phyloP scores from a whole-genome alignment of 2,888 invertebrate species.

The Euplagia quadripunctaria region DNA sequence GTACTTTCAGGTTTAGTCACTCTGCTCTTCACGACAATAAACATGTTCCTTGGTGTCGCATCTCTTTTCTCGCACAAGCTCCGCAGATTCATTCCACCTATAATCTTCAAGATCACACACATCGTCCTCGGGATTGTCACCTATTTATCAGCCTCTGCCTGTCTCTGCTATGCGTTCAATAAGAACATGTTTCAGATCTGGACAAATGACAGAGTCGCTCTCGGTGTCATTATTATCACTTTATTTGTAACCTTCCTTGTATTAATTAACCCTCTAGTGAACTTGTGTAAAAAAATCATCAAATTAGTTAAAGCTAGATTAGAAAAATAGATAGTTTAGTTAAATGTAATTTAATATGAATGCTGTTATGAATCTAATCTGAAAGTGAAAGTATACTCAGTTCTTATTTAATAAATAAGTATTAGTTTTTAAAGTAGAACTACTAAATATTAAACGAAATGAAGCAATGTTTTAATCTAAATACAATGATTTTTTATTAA shows the following conservation, averaged over 20 bases:
- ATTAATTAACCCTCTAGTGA: constrained; percentile 65
- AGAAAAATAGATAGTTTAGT: constrained; percentile 1
- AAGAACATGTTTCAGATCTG: constrained; percentile 63
- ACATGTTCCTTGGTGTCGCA: constrained; percentile 61
- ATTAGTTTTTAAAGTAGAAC: not conserved
- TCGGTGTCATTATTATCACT: constrained; percentile 60
- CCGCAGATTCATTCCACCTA: constrained; percentile 53
- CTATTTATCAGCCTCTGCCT: constrained; percentile 60
- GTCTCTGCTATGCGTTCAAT: constrained; percentile 68
- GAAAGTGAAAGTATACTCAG: not conserved
- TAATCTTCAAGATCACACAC: constrained; percentile 61
- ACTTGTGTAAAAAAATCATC: constrained; percentile 57
- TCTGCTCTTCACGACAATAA: constrained; percentile 61
- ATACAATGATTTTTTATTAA: not conserved
- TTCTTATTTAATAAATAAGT: not conserved
- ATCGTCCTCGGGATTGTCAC: constrained; percentile 66
- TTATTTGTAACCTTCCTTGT: constrained; percentile 59
- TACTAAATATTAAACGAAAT: not conserved
- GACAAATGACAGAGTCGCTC: constrained; percentile 54
- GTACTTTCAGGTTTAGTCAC: constrained; percentile 62
- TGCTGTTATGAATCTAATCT: not conserved
- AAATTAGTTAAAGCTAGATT: constrained; percentile 40
- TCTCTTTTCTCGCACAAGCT: constrained; percentile 63
- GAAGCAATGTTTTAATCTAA: not conserved
- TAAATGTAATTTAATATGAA: not conserved